Conservation (phyloP, 2,888 invertebrate species). For the Andrena praecox region DNA sequence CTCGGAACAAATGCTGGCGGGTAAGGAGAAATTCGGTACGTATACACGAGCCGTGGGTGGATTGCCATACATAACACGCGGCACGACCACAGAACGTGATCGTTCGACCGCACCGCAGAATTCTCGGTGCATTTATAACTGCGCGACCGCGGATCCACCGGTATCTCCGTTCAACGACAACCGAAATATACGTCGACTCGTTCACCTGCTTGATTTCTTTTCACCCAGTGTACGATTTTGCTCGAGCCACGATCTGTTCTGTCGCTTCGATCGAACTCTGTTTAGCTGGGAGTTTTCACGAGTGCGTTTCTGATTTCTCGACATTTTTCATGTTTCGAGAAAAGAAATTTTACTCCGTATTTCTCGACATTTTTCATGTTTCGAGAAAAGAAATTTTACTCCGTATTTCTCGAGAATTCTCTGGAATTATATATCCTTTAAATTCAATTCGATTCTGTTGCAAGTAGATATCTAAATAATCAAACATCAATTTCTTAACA, state of each 20-base stretch:
- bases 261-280: not conserved
- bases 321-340: no score
- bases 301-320: not conserved
- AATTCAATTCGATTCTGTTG: no score
- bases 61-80: conserved; percentile 61
- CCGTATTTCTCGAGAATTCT: no score
- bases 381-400: no score
- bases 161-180: conserved; percentile 4
- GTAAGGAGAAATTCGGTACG: conserved; percentile 56
- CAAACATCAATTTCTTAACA: no score
- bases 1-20: conserved; percentile 48
- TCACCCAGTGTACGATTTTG: no score
- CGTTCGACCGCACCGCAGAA: conserved; percentile 59
- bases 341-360: no score
- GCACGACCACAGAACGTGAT: conserved; percentile 65
- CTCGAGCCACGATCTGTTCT: not conserved
- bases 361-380: no score
- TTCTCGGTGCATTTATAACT: conserved; percentile 56
- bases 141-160: not conserved
- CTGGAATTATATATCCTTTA: no score
- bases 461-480: no score
- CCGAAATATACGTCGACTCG: conserved; percentile 5
- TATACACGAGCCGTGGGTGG: conserved; percentile 37
- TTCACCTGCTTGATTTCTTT: conserved; percentile 2
- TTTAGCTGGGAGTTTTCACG: not conserved